Evolutionary conservation across 2,113 vertebrate species (phyloP).

Genomic region (Sorex araneus): DNA sequence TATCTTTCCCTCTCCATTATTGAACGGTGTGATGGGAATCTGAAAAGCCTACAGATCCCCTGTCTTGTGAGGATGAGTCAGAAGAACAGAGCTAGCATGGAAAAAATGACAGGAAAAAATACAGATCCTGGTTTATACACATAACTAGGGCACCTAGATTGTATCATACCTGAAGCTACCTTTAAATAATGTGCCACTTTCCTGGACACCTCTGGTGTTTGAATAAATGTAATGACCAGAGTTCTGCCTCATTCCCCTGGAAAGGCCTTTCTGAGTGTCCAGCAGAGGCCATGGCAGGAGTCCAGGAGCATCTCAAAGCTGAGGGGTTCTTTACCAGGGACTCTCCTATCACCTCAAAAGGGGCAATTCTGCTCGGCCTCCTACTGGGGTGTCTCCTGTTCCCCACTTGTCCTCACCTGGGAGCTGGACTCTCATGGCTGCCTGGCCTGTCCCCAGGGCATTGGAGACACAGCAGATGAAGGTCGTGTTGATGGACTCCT

Average conservation of each 20-base stretch:
- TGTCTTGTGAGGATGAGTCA: too few species aligned
- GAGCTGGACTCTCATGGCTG: constrained; percentile 85
- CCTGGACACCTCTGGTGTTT: not conserved
- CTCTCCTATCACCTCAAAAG: not conserved
- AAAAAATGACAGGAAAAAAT: too few species aligned
- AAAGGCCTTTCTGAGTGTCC: not conserved
- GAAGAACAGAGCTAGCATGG: too few species aligned
- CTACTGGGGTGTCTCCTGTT: not conserved
- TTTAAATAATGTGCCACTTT: too few species aligned
- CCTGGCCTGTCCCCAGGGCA: constrained; percentile 84
- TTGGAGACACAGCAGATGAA: constrained; percentile 92
- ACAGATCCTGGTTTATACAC: too few species aligned
- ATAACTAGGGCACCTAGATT: too few species aligned
- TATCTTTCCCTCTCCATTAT: too few species aligned
- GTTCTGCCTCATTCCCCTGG: not conserved
- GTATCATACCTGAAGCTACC: too few species aligned
- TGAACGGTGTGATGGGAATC: too few species aligned
- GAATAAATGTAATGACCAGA: not conserved
- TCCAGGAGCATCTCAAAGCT: not conserved
- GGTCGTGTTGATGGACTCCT: constrained; percentile 89
- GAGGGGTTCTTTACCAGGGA: not conserved
- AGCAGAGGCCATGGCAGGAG: not conserved
- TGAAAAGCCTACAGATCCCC: too few species aligned
- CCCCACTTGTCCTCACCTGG: constrained; percentile 87
- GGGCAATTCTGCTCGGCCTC: not conserved